Base-by-base conservation (phyloP, 2,888 invertebrate species). In the Oligia latruncula region DNA sequence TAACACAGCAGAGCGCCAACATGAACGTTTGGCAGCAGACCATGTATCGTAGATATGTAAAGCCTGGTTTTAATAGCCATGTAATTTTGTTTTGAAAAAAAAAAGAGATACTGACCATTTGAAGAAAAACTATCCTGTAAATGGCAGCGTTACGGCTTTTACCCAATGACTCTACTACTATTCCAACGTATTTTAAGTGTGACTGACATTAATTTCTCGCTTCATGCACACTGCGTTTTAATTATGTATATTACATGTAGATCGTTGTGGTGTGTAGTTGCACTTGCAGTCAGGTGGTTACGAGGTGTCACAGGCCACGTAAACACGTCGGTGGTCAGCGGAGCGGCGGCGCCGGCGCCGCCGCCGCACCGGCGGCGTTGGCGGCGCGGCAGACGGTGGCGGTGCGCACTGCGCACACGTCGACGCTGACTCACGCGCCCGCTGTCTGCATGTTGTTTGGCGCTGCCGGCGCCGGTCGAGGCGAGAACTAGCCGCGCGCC, bases 401-500 rank as follows among this genome's bases (percentile, higher is more conserved):
- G 76, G 79, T 66, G 74, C 40, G 20, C 79, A 77, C 46, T 29
- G 35, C 58, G 80, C 72, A 74, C 85, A 74, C 72, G 78, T 74
- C 79, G 58, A 70, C 55, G 90, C 92, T 95, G 95, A 95, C 92
- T 95, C 96, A 95, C 93, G 93, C 92, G 91, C 85, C 86, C 82
- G 90, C 91, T 91, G 95, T 94, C 94, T 95, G 93, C 91, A 90
- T 84, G 93, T 92, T 94, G 95, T 94, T 93, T 91, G 93, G 91
- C 92, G 91, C 91, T 91, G 91, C 85, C 90, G 88, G 90, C 88
- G 80, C 85, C 90, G 91, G 91, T 82, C 86, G 88, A 84, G 86
- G 87, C 90, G 92, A 87, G 93, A 93, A 93, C 93, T 94, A 94
- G 93, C 91, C 94, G 92, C 93, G 95, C 95, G 95, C 95, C 95